Percentiles rank a stretch among this genome's conserved stretches.
Conservation (phyloP, 2,113 vertebrate species). For the Vidua macroura region DNA sequence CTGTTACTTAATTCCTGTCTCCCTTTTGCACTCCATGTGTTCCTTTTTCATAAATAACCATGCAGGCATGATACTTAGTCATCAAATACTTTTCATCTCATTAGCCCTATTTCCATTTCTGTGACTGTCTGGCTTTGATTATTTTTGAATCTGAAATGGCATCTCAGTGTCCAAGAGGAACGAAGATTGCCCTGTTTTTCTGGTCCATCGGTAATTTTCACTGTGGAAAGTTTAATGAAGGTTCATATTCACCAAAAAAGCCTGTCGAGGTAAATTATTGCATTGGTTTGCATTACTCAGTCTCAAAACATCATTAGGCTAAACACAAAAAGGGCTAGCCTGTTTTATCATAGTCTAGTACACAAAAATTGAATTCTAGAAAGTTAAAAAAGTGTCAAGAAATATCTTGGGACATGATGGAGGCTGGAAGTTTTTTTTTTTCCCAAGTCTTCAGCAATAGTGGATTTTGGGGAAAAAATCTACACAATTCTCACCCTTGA, state of each 20-base stretch:
- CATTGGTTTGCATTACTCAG: background rate
- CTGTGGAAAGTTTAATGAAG: background rate
- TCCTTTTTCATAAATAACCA: background rate
- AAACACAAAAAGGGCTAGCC: background rate
- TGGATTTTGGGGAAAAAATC: fast-evolving
- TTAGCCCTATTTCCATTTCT: background rate
- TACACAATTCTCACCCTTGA: background rate
- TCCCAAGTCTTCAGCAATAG: background rate
- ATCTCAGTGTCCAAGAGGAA: background rate
- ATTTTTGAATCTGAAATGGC: background rate
- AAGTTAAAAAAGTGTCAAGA: background rate
- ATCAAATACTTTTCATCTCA: background rate
- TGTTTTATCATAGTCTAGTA: background rate
- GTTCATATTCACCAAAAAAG: background rate
- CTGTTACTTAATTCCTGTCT: background rate
- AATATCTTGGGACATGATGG: background rate
- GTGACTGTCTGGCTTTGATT: background rate
- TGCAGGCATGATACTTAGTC: background rate
- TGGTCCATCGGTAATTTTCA: background rate
- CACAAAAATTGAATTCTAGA: background rate
- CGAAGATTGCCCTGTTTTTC: background rate
- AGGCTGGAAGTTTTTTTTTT: background rate
- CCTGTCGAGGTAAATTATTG: background rate
- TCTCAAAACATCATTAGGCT: background rate
- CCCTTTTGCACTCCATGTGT: background rate